Base-by-base conservation (phyloP, 2,113 vertebrate species). In the Chaetura pelagica region DNA sequence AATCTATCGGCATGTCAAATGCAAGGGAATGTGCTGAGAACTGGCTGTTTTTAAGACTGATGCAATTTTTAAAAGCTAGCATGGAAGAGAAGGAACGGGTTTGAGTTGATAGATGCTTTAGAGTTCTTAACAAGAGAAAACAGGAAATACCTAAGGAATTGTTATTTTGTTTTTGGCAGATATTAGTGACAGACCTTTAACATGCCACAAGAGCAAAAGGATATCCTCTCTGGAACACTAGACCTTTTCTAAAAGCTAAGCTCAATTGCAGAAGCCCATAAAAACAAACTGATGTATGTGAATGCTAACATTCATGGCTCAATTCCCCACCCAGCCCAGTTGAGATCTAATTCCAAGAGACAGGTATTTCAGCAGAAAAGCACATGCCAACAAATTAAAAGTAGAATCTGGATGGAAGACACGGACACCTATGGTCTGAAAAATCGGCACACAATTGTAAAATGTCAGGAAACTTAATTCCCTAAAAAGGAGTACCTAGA, bases 131-230 rank as follows among this genome's bases (percentile, higher is more conserved):
- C 61, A 93, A 3, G 2, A 77, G 76, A 95, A 95, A 96, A 96
- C 88, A 96, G 93, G 96, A 96, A 97, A 96, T 93, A 95, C 48
- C 87, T 92, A 67, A 83, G 85, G 72, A 95, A 86, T 55, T 94
- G 76, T 71, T 96, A 78, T 94, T 96, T 92, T 90, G 23, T 40
- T 57, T 96, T 96, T 90, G 88, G 94, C 76, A 94, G 64, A 92
- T 84, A 71, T 75, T 40, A 74, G 48, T 76, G 90, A 80, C 63
- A 90, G 87, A 95, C 63, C 82, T 96, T 90, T 95, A 71, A 91
- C 90, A 63, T 49, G 67, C 51, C 67, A 95, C 55, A 88, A 84
- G 34, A 90, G 75, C 87, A 86, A 95, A 88, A 90, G 82, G 92
- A 96, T 90, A 90, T 96, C 91, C 82, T 95, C 63, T 88, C 15